Evolutionary conservation across 1,140 invertebrate species (phyloP), one percentile per base, ranked within the genome.

Genomic region (Mizuhopecten yessoensis): DNA sequence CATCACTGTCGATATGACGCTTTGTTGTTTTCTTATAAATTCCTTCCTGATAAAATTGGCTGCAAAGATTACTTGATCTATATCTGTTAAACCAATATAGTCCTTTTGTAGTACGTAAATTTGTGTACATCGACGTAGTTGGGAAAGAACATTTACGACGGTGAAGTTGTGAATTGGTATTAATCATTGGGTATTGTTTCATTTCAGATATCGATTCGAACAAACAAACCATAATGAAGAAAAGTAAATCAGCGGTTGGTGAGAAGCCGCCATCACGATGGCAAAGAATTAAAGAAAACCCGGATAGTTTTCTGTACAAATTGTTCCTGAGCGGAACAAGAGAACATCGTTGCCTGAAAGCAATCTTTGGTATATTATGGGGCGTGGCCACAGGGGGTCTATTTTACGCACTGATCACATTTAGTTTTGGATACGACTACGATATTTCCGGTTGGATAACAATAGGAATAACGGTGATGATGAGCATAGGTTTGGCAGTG

Each of bases 351-450:
- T 75, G 57, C 11, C 23, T 75, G 5, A 75, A 75, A n/a, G 57
- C 23, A 17, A 17, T 75, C 1, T 75, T 75, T 29, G 57, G 57
- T 29, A 29, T 75, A 29, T 7, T 75, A 75, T 75, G 57, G 57
- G 57, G 57, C 23, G 0, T 75, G 9, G 5, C 29, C 2, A 9
- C 23, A 2, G 57, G 23, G 23, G 57, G 57, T 29, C 1, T 75
- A 3, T 75, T 75, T 17, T 75, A 29, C 57, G 57, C 11, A 9
- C n/a, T 75, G 0, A 75, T 75, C 57, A 75, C 57, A 75, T 90
- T 29, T 86, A 90, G 90, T 75, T 90, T 90, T 86, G 33, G 34
- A 39, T 90, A 36, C 45, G n/a, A 10, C 33, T 88, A 86, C n/a
- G n/a, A 33, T 7, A 17, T 90, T 33, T 86, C 90, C 2, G 90